Conservation (phyloP, 2,888 invertebrate species). For the Scaptomyza reducta region DNA sequence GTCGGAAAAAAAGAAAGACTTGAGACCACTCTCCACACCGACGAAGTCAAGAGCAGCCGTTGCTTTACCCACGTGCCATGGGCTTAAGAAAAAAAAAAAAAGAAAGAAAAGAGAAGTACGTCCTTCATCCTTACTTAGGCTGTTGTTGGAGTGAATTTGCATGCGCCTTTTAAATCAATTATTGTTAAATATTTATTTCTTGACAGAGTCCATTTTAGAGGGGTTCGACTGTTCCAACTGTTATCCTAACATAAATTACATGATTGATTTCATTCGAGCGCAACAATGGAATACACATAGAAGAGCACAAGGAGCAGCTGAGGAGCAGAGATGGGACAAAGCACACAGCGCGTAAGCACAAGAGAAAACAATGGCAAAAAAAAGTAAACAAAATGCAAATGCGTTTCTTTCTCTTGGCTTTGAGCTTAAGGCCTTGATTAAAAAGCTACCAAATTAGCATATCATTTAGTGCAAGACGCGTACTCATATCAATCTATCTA, state of each 20-base stretch:
- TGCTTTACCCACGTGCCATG: slow-evolving; percentile 72
- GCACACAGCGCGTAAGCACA: slow-evolving; percentile 46
- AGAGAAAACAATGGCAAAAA: slow-evolving; percentile 58
- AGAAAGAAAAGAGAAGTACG: slow-evolving; percentile 10
- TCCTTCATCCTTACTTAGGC: slow-evolving; percentile 24
- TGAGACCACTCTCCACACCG: slow-evolving; percentile 11
- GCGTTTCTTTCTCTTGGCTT: slow-evolving; percentile 33
- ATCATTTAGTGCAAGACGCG: slow-evolving; percentile 61
- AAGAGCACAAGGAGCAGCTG: neutral
- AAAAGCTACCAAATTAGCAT: slow-evolving; percentile 76
- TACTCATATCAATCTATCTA: slow-evolving; percentile 53
- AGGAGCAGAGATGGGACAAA: slow-evolving; percentile 13
- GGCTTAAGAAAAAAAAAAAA: slow-evolving; percentile 60
- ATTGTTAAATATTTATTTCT: slow-evolving; percentile 80
- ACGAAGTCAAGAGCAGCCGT: slow-evolving; percentile 63
- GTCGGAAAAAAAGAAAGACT: slow-evolving; percentile 39
- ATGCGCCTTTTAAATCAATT: slow-evolving; percentile 80
- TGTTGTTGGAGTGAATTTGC: slow-evolving; percentile 58
- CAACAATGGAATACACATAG: slow-evolving; percentile 38
- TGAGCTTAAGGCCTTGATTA: slow-evolving; percentile 68
- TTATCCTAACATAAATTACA: slow-evolving; percentile 81
- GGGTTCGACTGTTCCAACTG: slow-evolving; percentile 20
- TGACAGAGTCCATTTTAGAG: slow-evolving; percentile 67
- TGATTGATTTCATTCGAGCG: slow-evolving; percentile 81
- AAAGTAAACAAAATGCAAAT: slow-evolving; percentile 78